phyloP scores from a whole-genome alignment of 64 coral and sea anemone species.

The Cladopsammia gracilis region DNA sequence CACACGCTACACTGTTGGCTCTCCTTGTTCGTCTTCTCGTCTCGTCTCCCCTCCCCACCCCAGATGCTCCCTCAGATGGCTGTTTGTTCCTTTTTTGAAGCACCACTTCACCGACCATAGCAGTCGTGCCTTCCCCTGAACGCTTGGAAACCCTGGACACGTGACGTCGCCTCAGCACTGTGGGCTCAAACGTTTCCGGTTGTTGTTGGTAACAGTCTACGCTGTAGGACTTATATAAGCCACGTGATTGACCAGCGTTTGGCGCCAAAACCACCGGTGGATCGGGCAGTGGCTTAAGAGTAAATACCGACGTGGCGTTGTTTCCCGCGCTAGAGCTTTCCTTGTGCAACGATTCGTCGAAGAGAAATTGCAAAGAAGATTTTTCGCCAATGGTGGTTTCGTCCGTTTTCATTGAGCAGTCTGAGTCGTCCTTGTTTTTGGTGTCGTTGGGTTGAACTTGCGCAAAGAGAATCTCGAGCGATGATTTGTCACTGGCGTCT shows the following conservation, averaged over 20 bases:
- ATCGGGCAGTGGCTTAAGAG: background rate
- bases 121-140: constrained; percentile 3
- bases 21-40: constrained; percentile 1
- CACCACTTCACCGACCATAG: background rate
- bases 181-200: constrained; percentile 19
- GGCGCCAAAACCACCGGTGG: constrained; percentile 1
- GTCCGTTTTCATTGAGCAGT: constrained; percentile 28
- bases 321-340: background rate
- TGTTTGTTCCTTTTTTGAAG: constrained; percentile 26
- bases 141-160: constrained; percentile 31
- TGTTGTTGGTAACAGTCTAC: background rate
- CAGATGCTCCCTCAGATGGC: constrained; percentile 10
- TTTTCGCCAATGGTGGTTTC: constrained; percentile 5
- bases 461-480: constrained; percentile 71
- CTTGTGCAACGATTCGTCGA: constrained; percentile 30
- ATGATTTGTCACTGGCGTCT: constrained; percentile 52
- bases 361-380: constrained; percentile 34
- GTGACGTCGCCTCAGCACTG: constrained; percentile 27
- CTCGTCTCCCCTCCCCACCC: constrained; percentile 20
- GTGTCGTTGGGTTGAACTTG: background rate
- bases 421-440: background rate
- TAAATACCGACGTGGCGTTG: constrained; percentile 10
- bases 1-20: constrained; percentile 30
- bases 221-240: constrained; percentile 21
- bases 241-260: constrained; percentile 8